Percentiles rank a stretch among this genome's conserved stretches.
phyloP scores from a whole-genome alignment of 2,888 invertebrate genomes.

The Acrocyrtus sp. region DNA sequence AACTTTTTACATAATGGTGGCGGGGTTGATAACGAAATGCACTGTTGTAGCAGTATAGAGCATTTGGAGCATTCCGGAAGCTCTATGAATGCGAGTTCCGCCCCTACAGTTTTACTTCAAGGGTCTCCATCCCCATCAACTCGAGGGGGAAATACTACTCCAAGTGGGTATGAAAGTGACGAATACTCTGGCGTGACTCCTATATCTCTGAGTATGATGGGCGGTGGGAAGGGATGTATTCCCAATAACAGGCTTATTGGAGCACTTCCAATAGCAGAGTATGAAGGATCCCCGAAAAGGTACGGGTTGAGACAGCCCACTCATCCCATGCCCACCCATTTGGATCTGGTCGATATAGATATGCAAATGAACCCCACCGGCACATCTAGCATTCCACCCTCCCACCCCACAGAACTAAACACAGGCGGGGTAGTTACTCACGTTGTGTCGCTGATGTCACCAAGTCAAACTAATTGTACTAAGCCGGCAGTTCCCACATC shows the following conservation, averaged over 20 bases:
- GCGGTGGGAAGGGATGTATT: conserved; percentile 50
- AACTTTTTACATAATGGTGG: conserved; percentile 32
- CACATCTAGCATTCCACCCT: background rate
- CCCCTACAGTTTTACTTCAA: conserved; percentile 44
- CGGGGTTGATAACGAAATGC: conserved; percentile 15
- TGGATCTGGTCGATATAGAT: conserved; percentile 60
- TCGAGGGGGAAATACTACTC: conserved; percentile 57
- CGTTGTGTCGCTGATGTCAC: conserved; percentile 27
- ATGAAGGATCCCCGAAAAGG: conserved; percentile 89
- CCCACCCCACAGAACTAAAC: conserved; percentile 35
- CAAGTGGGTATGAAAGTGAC: conserved; percentile 62
- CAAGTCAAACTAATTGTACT: conserved; percentile 63
- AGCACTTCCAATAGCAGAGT: conserved; percentile 90
- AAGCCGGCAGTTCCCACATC: conserved; percentile 65
- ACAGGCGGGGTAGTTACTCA: conserved; percentile 13
- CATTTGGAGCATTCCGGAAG: conserved; percentile 35
- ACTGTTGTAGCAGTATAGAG: conserved; percentile 32
- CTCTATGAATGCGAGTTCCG: conserved; percentile 25
- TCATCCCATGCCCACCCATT: conserved; percentile 59
- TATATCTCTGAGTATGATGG: conserved; percentile 35
- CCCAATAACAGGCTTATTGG: conserved; percentile 74
- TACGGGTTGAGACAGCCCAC: conserved; percentile 66
- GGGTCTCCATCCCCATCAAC: conserved; percentile 56
- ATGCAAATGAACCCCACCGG: conserved; percentile 22
- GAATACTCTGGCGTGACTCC: conserved; percentile 60